A percentile compares a stretch with the other conserved stretches of the same genome.
Evolutionary conservation across 2,797 vertebrate species (phyloP).

Genomic region (Anas acuta): DNA sequence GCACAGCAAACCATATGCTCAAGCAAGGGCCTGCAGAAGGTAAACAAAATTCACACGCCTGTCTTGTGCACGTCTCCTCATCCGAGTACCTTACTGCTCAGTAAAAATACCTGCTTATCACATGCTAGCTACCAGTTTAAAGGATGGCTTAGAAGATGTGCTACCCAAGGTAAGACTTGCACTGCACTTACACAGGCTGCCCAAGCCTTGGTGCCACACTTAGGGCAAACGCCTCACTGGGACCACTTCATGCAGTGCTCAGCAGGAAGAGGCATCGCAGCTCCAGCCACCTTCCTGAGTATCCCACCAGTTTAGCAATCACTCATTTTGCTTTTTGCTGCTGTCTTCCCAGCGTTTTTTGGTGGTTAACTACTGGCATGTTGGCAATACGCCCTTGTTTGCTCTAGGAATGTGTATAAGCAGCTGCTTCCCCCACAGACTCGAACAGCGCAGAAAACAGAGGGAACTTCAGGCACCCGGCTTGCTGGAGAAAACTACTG

Average conservation of each 20-base stretch:
- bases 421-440: neutral
- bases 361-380: neutral
- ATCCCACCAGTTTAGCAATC: neutral
- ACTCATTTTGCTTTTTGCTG: neutral
- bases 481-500: neutral
- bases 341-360: neutral
- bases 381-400: neutral
- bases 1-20: rapidly evolving
- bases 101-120: neutral
- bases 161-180: neutral
- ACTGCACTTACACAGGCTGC: neutral
- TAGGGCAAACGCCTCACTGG: neutral
- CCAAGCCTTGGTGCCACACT: rapidly evolving
- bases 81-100: neutral
- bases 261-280: neutral
- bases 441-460: neutral
- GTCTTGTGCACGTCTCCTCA: neutral
- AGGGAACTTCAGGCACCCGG: neutral
- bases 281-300: rapidly evolving
- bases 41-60: neutral
- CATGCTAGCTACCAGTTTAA: neutral
- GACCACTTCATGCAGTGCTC: neutral
- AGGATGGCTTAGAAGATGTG: neutral
- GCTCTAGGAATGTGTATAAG: rapidly evolving
- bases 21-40: neutral